phyloP scores from a whole-genome alignment of 2,113 vertebrate species.

The Zosterops hypoxanthus region DNA sequence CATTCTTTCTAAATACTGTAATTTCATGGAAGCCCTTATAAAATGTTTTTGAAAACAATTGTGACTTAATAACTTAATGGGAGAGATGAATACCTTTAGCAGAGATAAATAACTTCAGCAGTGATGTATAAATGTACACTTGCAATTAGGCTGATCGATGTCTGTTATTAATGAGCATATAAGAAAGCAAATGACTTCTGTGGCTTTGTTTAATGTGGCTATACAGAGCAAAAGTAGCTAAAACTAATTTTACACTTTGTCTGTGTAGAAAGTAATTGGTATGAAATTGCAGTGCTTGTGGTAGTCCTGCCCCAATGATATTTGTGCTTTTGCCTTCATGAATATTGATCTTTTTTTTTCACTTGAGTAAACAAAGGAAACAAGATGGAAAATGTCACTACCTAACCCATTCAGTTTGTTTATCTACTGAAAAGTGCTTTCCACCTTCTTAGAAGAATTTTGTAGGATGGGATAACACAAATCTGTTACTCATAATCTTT shows the following conservation, averaged over 20 bases:
- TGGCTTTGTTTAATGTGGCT: neutral
- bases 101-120: neutral
- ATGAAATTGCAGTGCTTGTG: neutral
- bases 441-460: neutral
- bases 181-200: neutral
- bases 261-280: neutral
- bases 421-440: neutral
- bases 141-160: conserved; percentile 9
- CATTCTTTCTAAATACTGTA: neutral
- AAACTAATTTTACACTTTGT: neutral
- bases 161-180: neutral
- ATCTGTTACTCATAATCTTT: neutral
- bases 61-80: neutral
- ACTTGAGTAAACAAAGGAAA: neutral
- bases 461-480: neutral
- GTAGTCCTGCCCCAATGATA: neutral
- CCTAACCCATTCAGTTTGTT: neutral
- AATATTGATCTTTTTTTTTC: neutral
- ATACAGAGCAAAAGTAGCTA: neutral
- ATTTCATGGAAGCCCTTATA: neutral
- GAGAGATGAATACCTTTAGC: neutral
- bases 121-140: neutral
- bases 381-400: neutral
- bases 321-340: conserved; percentile 6
- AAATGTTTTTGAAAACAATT: neutral